phyloP scores from a whole-genome alignment of 2,113 vertebrate species.

The Pedetes capensis region DNA sequence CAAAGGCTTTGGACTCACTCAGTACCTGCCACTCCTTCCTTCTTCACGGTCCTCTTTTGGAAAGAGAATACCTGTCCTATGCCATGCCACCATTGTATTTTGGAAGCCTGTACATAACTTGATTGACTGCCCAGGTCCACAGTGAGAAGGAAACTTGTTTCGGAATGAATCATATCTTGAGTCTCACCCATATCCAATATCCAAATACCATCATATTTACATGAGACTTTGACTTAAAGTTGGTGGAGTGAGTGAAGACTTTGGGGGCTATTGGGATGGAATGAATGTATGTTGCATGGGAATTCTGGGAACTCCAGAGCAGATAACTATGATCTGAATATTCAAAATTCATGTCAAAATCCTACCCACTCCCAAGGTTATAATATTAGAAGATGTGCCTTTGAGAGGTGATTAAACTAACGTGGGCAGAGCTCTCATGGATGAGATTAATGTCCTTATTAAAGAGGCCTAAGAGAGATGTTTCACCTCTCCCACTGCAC shows the following conservation, averaged over 20 bases:
- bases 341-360: background rate
- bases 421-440: background rate
- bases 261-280: background rate
- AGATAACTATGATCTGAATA: background rate
- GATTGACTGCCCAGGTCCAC: background rate
- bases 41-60: background rate
- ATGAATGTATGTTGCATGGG: background rate
- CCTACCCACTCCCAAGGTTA: background rate
- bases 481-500: background rate
- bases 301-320: background rate
- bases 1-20: background rate
- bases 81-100: background rate
- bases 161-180: background rate
- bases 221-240: background rate
- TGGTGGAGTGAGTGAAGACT: background rate
- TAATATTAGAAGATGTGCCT: background rate
- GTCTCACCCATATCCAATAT: background rate
- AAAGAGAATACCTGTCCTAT: background rate
- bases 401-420: background rate
- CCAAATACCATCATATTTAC: conserved; percentile 4
- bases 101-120: background rate
- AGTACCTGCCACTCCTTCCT: background rate
- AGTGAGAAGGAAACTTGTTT: background rate
- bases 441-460: background rate
- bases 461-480: background rate